A percentile compares a stretch with the other conserved stretches of the same genome.
Conservation (phyloP, 2,113 vertebrate species). For the Otus sunia region DNA sequence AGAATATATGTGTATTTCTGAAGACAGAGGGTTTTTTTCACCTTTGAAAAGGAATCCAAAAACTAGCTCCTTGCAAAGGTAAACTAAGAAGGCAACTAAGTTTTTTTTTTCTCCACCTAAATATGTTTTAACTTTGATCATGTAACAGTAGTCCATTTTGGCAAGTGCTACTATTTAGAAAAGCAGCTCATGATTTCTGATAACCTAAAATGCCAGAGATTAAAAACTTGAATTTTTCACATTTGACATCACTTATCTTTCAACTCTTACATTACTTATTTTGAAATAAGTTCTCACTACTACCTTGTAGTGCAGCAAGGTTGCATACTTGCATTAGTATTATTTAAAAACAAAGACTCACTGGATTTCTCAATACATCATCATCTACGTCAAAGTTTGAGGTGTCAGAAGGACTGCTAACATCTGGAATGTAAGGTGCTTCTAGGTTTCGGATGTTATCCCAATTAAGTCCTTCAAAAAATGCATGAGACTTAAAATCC, state of each 20-base stretch:
- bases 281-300: neutral
- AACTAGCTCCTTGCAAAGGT: neutral
- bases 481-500: conserved; percentile 91
- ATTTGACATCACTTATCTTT: neutral
- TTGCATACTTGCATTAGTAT: neutral
- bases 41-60: neutral
- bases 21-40: neutral
- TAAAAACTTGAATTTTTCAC: neutral
- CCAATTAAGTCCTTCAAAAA: conserved; percentile 93
- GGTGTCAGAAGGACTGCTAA: conserved; percentile 97
- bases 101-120: neutral
- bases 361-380: conserved; percentile 90
- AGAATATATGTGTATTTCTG: neutral
- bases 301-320: neutral
- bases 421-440: conserved; percentile 95
- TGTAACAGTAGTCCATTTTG: neutral
- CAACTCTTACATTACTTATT: neutral
- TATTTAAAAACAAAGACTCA: conserved; percentile 69
- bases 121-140: neutral
- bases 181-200: neutral
- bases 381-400: conserved; percentile 98
- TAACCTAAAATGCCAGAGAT: neutral
- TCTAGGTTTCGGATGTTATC: conserved; percentile 89
- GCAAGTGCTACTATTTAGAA: neutral
- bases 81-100: neutral